These are phyloP conservation scores for Siniperca scherzeri DNA, from an alignment of 2,797 vertebrate genomes.

Conservation along the genomic window DNA sequence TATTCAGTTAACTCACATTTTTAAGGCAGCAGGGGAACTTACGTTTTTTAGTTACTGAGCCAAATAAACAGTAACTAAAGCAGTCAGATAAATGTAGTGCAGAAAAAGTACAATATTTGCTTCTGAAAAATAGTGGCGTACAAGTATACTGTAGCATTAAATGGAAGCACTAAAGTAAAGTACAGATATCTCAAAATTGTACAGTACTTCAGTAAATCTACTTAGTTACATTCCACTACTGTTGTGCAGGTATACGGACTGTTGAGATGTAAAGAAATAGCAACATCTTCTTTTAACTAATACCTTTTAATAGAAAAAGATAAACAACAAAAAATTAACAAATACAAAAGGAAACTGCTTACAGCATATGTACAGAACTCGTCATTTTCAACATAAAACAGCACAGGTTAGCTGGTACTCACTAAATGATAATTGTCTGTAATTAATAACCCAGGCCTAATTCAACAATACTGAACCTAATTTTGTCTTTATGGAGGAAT, in stretches of 20 bases:
- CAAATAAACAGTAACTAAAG: neutral
- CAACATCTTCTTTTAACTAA: conserved; percentile 59
- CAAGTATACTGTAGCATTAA: neutral
- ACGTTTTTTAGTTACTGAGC: neutral
- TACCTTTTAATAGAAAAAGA: conserved; percentile 87
- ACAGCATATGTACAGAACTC: conserved; percentile 82
- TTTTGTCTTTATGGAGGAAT: conserved; percentile 34
- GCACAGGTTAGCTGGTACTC: conserved; percentile 51
- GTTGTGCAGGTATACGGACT: neutral
- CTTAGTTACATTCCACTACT: neutral
- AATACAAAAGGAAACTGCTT: conserved; percentile 80
- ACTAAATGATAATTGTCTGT: conserved; percentile 42
- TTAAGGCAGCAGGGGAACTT: neutral
- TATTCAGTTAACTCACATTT: neutral
- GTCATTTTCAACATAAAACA: conserved; percentile 75
- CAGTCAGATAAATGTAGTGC: neutral
- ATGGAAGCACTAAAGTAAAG: neutral
- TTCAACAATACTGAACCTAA: conserved; percentile 42
- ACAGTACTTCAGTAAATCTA: neutral
- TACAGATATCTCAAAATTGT: neutral
- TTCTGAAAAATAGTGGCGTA: neutral
- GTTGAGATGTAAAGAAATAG: conserved; percentile 16
- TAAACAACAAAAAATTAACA: conserved; percentile 78
- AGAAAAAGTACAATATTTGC: neutral
- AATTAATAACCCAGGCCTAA: conserved; percentile 31